Base-by-base conservation (phyloP, 2,888 invertebrate genomes). In the Endomychus coccineus region DNA sequence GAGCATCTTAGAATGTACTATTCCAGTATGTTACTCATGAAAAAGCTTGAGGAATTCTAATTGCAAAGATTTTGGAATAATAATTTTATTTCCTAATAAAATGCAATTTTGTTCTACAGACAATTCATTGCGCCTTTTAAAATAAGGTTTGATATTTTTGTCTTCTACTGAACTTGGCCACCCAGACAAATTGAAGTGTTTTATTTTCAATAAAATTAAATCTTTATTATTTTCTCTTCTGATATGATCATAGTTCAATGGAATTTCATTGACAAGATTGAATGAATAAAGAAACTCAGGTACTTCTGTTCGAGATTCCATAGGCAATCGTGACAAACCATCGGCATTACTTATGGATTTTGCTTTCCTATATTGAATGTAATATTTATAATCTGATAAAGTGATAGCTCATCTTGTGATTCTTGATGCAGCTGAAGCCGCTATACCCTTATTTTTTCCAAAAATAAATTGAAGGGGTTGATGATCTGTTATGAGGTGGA, bases 401-500 rank as follows among this genome's bases (percentile, higher is more conserved):
- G 29, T 33, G 19, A 46, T 32, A 17, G 43, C 36, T 43, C 47
- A 45, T n/a, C 45, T 13, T 3, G 33, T 29, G 9, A 45, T 44
- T 28, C 45, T 16, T 15, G 42, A 16, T 9, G 42, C 39, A 3
- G 48, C 40, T 11, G 34, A 24, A 30, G 27, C n/a, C 5, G 44
- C 46, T 23, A 46, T 42, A 24, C 38, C 34, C 28, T 46, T 44
- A 33, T 43, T 48, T 36, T 32, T 38, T 11, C 42, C 42, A 40
- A 48, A 46, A 16, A 48, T 46, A 27, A 36, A 45, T 22, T 46
- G 24, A 10, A 46, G 28, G 14, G 48, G 44, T 39, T 43, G 38
- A 27, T 46, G 43, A 36, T 46, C 46, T 14, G 43, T 43, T 5
- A 45, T 27, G 22, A 38, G 22, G 12, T 19, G 22, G 31, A 44